phyloP scores from a whole-genome alignment of 1,140 invertebrate genomes.

The Nephila pilipes region DNA sequence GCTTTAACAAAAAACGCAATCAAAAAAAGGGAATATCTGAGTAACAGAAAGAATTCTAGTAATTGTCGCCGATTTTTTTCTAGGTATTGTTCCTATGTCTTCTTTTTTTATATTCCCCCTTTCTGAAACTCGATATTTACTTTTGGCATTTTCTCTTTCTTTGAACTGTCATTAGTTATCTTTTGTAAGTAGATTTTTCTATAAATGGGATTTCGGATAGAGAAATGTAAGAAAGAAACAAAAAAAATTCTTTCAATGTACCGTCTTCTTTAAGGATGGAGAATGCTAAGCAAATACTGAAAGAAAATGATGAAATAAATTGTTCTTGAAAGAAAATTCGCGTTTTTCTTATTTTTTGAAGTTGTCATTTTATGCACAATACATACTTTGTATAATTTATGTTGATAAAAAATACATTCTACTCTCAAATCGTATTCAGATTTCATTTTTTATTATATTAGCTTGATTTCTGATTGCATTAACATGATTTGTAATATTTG shows the following conservation, averaged over 20 bases:
- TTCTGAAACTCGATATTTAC: conserved; percentile 11
- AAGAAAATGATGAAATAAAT: conserved; percentile 6
- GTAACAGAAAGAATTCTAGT: neutral
- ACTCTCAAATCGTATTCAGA: too few relatives aligned
- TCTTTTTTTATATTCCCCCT: neutral
- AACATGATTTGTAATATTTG: too few relatives aligned
- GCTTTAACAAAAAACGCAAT: neutral
- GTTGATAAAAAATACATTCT: too few relatives aligned
- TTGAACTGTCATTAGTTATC: conserved; percentile 4
- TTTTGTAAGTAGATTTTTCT: conserved; percentile 25
- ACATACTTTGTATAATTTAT: neutral
- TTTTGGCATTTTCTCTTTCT: neutral
- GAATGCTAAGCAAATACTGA: neutral
- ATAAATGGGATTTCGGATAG: neutral
- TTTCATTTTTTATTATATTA: too few relatives aligned
- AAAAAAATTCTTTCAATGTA: neutral
- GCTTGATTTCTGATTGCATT: too few relatives aligned
- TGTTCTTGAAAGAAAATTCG: neutral
- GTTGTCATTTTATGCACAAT: neutral
- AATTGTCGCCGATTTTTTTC: neutral
- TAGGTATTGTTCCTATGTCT: neutral
- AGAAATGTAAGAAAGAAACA: neutral
- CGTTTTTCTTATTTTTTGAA: neutral
- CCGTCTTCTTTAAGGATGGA: neutral
- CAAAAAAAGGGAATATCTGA: neutral